phyloP scores from a whole-genome alignment of 2,113 vertebrate species.

The Grantiella picta region DNA sequence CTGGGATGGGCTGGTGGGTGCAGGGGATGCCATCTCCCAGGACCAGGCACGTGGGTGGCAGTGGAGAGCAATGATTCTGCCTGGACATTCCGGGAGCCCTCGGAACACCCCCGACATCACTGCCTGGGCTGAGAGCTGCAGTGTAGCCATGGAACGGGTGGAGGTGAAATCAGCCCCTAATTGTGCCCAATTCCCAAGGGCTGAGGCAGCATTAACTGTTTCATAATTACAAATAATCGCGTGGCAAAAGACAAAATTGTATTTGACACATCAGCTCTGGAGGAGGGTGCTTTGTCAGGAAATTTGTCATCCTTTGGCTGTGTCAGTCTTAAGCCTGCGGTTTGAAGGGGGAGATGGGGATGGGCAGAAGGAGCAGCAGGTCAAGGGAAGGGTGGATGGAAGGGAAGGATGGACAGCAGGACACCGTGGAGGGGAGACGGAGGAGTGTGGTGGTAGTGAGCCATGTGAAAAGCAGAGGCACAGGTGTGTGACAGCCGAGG shows the following conservation, averaged over 20 bases:
- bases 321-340: background rate
- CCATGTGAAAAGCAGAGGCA: rapidly evolving
- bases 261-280: background rate
- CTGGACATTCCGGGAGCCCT: rapidly evolving
- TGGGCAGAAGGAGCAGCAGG: background rate
- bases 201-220: background rate
- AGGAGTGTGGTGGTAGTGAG: rapidly evolving
- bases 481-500: rapidly evolving
- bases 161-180: background rate
- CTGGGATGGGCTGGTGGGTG: rapidly evolving
- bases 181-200: background rate
- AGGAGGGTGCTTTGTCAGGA: background rate
- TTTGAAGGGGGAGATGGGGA: background rate
- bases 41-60: rapidly evolving
- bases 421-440: rapidly evolving
- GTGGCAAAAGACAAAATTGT: background rate
- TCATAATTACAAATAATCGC: background rate
- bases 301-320: background rate
- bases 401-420: background rate
- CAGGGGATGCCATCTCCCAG: background rate
- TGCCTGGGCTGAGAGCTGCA: rapidly evolving
- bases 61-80: background rate
- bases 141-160: background rate
- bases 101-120: background rate
- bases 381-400: background rate